Evolutionary conservation across 2,888 invertebrate genomes (phyloP).

Genomic region (Thysanoteuthis rhombus): DNA sequence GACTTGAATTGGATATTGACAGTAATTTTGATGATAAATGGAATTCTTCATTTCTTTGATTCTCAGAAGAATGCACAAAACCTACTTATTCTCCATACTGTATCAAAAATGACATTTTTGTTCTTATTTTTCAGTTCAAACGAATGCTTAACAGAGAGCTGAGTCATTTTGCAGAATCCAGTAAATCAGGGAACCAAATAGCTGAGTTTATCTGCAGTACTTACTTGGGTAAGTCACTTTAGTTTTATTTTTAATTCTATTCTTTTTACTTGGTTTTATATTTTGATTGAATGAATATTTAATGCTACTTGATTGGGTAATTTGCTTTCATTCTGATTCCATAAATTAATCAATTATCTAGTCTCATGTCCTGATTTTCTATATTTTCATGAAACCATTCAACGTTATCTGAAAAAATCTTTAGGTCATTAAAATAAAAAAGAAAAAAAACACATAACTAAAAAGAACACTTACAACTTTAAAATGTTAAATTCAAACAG

Average conservation of each 20-base stretch:
- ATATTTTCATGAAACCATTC: too few relatives aligned
- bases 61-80: not conserved
- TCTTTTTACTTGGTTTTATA: not conserved
- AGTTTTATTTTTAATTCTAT: not conserved
- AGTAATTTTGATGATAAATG: too few relatives aligned
- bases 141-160: conserved; percentile 99
- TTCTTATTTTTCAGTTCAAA: conserved; percentile 84
- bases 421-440: too few relatives aligned
- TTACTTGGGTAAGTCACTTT: conserved; percentile 87
- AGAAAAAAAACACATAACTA: too few relatives aligned
- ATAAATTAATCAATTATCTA: not conserved
- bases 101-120: not conserved
- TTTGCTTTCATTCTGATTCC: not conserved
- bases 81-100: not conserved
- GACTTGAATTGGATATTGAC: too few relatives aligned
- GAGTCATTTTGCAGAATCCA: conserved; percentile 98
- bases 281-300: not conserved
- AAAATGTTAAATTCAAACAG: too few relatives aligned
- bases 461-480: too few relatives aligned
- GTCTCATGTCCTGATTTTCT: not conserved
- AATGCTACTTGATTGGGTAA: not conserved
- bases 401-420: too few relatives aligned
- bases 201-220: conserved; percentile 99
- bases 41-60: too few relatives aligned
- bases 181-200: conserved; percentile 98